Conservation (phyloP, 1,140 invertebrate genomes). For the Drosophila neocordata region DNA sequence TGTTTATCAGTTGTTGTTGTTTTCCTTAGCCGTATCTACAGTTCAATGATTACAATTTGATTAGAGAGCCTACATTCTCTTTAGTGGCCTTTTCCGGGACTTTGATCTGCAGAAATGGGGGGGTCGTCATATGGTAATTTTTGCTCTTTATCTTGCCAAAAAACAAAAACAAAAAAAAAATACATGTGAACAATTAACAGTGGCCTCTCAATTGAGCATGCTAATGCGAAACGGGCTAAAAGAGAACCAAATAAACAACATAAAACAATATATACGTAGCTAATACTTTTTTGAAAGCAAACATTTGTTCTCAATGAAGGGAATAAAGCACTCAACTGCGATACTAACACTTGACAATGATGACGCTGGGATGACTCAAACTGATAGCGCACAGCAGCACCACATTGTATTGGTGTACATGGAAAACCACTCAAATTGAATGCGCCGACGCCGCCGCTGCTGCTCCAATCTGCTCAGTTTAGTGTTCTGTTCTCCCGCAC, state of each 20-base stretch:
- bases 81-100: not conserved
- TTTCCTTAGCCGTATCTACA: not conserved
- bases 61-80: conserved; percentile 19
- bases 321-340: conserved; percentile 12
- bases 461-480: conserved; percentile 8
- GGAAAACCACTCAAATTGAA: conserved; percentile 24
- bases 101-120: not conserved
- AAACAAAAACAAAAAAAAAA: conserved; percentile 3
- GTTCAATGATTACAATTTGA: conserved; percentile 40
- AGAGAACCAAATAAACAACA: conserved; percentile 17
- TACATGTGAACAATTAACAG: conserved; percentile 48
- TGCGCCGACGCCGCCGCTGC: conserved; percentile 34
- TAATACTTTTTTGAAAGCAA: conserved; percentile 18
- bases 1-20: conserved; percentile 33
- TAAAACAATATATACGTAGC: conserved; percentile 63
- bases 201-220: conserved; percentile 53
- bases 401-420: not conserved
- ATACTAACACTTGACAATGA: not conserved
- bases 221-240: conserved; percentile 60
- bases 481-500: conserved; percentile 3
- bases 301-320: conserved; percentile 14
- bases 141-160: conserved; percentile 33
- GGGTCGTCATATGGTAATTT: not conserved
- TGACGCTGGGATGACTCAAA: conserved; percentile 14
- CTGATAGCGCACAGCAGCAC: not conserved